Percentiles rank a stretch among this genome's conserved stretches.
Conservation (phyloP, 2,888 invertebrate genomes). For the Pyrrhosoma nymphula region DNA sequence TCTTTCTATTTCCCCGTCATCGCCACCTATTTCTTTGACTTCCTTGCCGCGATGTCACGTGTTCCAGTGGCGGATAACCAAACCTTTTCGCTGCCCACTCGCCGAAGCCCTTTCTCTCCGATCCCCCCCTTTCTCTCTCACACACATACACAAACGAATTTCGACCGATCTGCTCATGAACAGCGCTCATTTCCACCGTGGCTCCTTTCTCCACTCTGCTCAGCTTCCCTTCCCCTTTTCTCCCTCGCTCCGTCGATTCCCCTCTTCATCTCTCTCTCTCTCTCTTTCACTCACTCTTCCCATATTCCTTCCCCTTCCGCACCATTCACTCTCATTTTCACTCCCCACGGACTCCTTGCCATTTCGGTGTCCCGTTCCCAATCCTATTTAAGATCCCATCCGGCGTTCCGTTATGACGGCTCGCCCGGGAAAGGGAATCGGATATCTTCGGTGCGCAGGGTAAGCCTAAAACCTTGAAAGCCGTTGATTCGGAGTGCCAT, state of each 20-base stretch:
- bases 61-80: neutral
- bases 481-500: neutral
- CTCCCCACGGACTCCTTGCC: neutral
- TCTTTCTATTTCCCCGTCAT: neutral
- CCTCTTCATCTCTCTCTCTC: neutral
- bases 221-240: too few species aligned
- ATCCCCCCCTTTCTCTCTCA: too few species aligned
- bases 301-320: neutral
- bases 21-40: neutral
- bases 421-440: constrained; percentile 2
- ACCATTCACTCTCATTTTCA: neutral
- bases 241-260: too few species aligned
- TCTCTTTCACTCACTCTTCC: neutral
- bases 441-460: neutral
- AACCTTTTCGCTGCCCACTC: neutral
- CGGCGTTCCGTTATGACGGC: constrained; percentile 30
- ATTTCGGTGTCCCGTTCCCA: constrained; percentile 46
- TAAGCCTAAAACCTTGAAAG: neutral
- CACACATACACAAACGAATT: neutral
- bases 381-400: constrained; percentile 59
- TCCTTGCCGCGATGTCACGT: neutral
- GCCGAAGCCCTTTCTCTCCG: neutral
- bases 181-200: neutral
- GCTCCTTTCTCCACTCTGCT: too few species aligned
- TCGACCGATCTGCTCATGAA: neutral